Conservation (phyloP, 2,113 vertebrate species). For the Hyaena hyaena region DNA sequence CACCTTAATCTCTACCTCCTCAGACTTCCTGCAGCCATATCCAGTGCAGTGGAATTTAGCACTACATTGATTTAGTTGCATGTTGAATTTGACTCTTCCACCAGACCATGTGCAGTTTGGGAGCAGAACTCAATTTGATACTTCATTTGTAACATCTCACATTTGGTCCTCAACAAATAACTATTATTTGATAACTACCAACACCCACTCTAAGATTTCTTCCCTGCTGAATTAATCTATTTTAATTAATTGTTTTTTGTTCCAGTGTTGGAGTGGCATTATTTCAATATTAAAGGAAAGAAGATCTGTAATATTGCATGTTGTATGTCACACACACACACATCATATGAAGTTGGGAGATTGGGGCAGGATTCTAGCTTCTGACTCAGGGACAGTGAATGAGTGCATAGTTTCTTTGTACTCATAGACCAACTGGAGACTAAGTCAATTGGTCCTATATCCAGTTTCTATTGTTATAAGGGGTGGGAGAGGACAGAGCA, state of each 20-base stretch:
- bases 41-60: background rate
- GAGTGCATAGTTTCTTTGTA: background rate
- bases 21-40: background rate
- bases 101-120: background rate
- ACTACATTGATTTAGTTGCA: background rate
- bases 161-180: background rate
- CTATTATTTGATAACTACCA: background rate
- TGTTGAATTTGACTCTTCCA: constrained; percentile 7
- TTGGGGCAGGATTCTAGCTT: background rate
- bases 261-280: background rate
- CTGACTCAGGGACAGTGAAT: background rate
- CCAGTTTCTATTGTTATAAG: background rate
- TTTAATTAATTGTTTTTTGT: background rate
- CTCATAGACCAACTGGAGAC: background rate
- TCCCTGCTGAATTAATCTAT: background rate
- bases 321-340: background rate
- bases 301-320: background rate
- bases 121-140: background rate
- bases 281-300: background rate
- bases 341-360: background rate
- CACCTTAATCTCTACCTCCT: background rate
- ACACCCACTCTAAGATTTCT: background rate
- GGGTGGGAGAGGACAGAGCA: background rate
- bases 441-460: background rate
- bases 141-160: background rate